phyloP scores from a whole-genome alignment of 2,113 vertebrate genomes.

The Rostratula benghalensis region DNA sequence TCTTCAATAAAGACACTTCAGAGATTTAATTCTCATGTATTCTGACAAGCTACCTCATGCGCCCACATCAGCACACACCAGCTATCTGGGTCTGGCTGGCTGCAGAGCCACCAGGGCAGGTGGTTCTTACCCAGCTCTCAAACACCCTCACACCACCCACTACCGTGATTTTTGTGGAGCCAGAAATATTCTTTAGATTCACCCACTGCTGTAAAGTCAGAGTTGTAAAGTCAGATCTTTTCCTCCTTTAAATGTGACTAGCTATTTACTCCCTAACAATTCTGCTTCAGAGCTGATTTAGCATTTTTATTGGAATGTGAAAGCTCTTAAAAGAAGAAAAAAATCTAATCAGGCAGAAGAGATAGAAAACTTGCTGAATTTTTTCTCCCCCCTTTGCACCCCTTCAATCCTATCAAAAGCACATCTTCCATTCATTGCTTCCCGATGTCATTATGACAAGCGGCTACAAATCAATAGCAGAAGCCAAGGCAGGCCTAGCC shows the following conservation, averaged over 20 bases:
- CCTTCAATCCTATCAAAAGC: conserved; percentile 84
- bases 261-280: conserved; percentile 82
- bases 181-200: conserved; percentile 39
- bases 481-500: conserved; percentile 70
- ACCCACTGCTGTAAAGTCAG: conserved; percentile 35
- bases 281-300: conserved; percentile 83
- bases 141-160: background rate
- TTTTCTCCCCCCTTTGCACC: conserved; percentile 69
- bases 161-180: conserved; percentile 33
- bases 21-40: background rate
- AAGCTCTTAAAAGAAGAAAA: conserved; percentile 84
- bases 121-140: background rate
- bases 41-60: background rate
- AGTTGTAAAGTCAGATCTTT: conserved; percentile 68
- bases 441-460: conserved; percentile 86
- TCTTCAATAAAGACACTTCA: background rate
- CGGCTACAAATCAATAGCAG: conserved; percentile 85
- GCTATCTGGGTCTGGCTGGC: background rate
- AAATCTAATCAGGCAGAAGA: conserved; percentile 86
- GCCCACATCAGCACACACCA: background rate
- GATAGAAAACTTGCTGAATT: conserved; percentile 86
- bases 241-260: conserved; percentile 75
- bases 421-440: conserved; percentile 86
- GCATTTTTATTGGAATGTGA: conserved; percentile 87
- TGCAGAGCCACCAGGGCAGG: background rate